Evolutionary conservation across 2,113 vertebrate genomes (phyloP), one percentile per base, ranked within the genome.

Genomic region (Elanoides forficatus): DNA sequence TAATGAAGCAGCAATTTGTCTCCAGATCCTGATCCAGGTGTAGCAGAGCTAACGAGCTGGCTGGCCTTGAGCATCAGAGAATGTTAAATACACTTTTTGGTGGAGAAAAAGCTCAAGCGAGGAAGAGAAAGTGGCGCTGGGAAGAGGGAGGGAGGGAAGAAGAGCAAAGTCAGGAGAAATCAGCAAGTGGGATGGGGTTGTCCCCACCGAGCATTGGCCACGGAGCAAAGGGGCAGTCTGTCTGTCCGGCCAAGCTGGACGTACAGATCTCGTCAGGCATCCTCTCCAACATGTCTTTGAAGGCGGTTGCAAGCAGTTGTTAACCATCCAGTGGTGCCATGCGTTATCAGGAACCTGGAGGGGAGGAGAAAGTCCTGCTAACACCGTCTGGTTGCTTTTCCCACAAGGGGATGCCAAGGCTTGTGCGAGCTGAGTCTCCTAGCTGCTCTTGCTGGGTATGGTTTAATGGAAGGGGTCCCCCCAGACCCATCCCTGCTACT

Each of bases 1-100:
- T 98, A 98, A 98, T 97, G 97, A 98, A 98, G 96, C 84, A 94
- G 93, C 95, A 96, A 87, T 98, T 98, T 98, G 96, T 97, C 95
- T 98, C 67, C 50, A 93, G 95, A 92, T 95, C 91, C 83, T 95
- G 95, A 97, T 96, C 91, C 92, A 97, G 97, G 97, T 97, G 76
- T 90, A 97, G 93, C 81, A 81, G 76, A 94, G 95, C 93, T 97
- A 97, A 98, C 74, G 90, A 97, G 95, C 91, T 7, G 76, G 38
- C 94, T 97, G 95, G 95, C 97, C 97, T 97, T 90, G 94, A 95
- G 85, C 91, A 66, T 75, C 67, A 89, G 75, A 86, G 95, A 96
- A 94, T 96, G 93, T 83, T 97, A 95, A 96, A 82, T 90, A 88
- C 5, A 0, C 43, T 55, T 82, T 90, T 89, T 60, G 74, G 47